Conservation (phyloP, 1,140 invertebrate species). For the Oryctes rhinoceros region DNA sequence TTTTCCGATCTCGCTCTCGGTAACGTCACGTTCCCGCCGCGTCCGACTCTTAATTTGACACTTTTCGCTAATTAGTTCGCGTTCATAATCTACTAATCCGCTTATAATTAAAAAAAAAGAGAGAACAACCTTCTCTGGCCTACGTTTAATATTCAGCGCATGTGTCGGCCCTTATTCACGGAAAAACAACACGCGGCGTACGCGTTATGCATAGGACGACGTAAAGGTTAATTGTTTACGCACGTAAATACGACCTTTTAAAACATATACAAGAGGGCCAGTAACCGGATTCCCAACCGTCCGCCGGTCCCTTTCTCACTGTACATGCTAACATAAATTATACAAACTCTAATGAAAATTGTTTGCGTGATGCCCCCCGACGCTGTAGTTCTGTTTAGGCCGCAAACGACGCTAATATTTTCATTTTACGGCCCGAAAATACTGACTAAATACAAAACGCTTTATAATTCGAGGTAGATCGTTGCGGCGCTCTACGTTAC, state of each 20-base stretch:
- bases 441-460: neutral
- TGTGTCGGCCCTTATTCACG: slow-evolving; percentile 20
- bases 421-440: slow-evolving; percentile 4
- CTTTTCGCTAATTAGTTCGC: slow-evolving; percentile 24
- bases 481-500: neutral
- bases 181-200: neutral
- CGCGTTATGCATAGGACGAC: neutral
- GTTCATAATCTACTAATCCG: slow-evolving; percentile 29
- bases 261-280: slow-evolving; percentile 5
- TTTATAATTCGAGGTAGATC: slow-evolving; percentile 21
- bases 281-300: neutral
- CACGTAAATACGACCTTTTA: slow-evolving; percentile 33
- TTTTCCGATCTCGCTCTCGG: too few species aligned
- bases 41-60: neutral
- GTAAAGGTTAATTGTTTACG: slow-evolving; percentile 34
- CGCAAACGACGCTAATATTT: slow-evolving; percentile 19
- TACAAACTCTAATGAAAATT: slow-evolving; percentile 35
- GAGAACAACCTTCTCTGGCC: neutral
- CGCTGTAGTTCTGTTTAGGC: slow-evolving; percentile 23
- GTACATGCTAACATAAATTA: slow-evolving; percentile 29
- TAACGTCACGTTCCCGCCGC: too few species aligned
- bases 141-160: slow-evolving; percentile 30
- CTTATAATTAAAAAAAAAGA: slow-evolving; percentile 33
- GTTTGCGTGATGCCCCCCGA: neutral
- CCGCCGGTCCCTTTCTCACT: neutral